Evolutionary conservation across 2,797 vertebrate genomes (phyloP), one percentile per base, ranked within the genome.

Genomic region (Mionectes olivaceus): DNA sequence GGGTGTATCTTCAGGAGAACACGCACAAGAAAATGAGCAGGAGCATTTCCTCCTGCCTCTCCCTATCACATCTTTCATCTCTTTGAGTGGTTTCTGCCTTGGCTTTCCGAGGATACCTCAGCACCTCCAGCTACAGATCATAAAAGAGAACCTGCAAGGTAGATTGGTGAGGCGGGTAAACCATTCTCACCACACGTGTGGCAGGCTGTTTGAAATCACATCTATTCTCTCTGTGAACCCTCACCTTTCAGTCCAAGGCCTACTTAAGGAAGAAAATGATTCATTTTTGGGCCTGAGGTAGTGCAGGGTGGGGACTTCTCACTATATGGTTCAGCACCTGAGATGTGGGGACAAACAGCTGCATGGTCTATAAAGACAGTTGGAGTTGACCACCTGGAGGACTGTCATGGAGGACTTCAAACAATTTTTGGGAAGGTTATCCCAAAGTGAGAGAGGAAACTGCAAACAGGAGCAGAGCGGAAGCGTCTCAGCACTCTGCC

Each of bases 241-340:
- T 41, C 79, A 68, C 33, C 35, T 83, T 61, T 46, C n/a, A 44
- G 12, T 30, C 23, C 11, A 19, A 75, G 52, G 63, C 14, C 14
- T 49, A 16, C 30, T 43, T 64, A 19, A 63, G 37, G 70, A 44
- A 17, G 22, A 59, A 77, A 70, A 25, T 1, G 2, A 7, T 13
- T 79, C 9, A 0, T 47, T 50, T 65, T 53, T 11, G 2, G 14
- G 35, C 33, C 80, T 71, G 7, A 50, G 4, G 16, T 9, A 17
- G 9, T 5, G 24, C 16, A n/a, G 65, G 57, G 13, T 13, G 25
- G 5, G 14, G 9, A 47, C 4, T 43, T 52, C 25, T 44, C n/a
- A 7, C 32, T 56, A 3, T 0, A 0, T 23, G 35, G 9, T 37
- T 49, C 28, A 25, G 35, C 46, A 23, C 0, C 2, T 28, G 63